These are phyloP conservation scores for Epirrita christyi DNA, from an alignment of 2,888 invertebrate genomes.

Conservation along the genomic window DNA sequence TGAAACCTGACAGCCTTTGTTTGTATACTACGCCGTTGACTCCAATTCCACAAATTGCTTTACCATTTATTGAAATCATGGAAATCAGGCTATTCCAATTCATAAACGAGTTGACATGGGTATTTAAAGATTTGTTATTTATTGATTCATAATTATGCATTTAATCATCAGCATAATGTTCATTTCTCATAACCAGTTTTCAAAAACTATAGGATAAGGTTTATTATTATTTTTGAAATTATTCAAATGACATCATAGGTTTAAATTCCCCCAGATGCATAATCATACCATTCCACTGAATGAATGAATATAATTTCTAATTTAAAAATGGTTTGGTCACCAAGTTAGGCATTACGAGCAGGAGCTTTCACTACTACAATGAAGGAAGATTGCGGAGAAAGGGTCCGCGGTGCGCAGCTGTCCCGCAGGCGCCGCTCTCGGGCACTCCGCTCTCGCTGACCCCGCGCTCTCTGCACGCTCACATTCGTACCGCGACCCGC, in stretches of 20 bases:
- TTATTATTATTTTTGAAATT: too few relatives aligned
- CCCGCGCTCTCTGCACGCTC: conserved; percentile 59
- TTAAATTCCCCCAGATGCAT: not conserved
- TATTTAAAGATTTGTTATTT: not conserved
- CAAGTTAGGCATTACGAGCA: conserved; percentile 44
- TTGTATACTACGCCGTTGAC: conserved; percentile 18
- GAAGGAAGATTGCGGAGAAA: conserved; percentile 68
- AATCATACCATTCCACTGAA: conserved; percentile 6
- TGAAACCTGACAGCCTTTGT: conserved; percentile 32
- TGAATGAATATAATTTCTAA: conserved; percentile 18
- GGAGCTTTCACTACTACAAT: conserved; percentile 73
- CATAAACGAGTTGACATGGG: conserved; percentile 7
- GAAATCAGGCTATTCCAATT: conserved; percentile 12
- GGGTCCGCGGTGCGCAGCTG: conserved; percentile 79
- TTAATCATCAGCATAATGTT: not conserved
- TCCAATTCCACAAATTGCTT: conserved; percentile 17
- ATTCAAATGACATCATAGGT: not conserved
- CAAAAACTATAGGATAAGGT: too few relatives aligned
- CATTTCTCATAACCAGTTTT: not conserved
- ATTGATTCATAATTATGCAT: not conserved
- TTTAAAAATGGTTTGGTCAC: conserved; percentile 36
- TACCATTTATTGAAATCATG: conserved; percentile 22
- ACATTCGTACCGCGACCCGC: conserved; percentile 53
- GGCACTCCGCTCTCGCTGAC: conserved; percentile 75
- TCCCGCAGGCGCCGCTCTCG: conserved; percentile 71